Conservation (phyloP, 2,113 vertebrate genomes). For the Erpornis zantholeuca region DNA sequence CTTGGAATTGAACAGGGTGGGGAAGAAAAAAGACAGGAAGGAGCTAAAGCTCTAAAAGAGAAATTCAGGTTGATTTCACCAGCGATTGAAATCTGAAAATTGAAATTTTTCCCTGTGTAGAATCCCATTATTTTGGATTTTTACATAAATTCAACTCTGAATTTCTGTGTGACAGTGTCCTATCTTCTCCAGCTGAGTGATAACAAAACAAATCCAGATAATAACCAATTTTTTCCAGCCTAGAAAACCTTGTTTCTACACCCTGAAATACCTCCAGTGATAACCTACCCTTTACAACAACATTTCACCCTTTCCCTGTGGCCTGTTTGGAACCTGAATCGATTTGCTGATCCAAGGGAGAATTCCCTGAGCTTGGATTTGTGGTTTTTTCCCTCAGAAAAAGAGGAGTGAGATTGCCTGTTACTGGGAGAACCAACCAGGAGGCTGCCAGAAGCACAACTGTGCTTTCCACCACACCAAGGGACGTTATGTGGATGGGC, state of each 20-base stretch:
- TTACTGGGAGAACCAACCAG: slow-evolving; percentile 94
- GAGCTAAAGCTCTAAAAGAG: background rate
- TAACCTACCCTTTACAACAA: background rate
- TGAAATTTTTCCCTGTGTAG: background rate
- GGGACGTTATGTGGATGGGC: slow-evolving; percentile 83
- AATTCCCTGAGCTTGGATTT: background rate
- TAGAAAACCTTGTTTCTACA: fast-evolving
- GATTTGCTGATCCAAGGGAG: fast-evolving
- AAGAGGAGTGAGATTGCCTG: slow-evolving; percentile 91
- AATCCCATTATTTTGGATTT: background rate
- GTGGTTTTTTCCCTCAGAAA: slow-evolving; percentile 75
- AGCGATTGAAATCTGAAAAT: background rate
- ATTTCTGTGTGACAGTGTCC: background rate
- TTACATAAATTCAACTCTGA: fast-evolving
- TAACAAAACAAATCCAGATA: background rate
- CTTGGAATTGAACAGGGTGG: background rate
- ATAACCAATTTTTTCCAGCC: fast-evolving
- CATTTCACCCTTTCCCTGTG: background rate
- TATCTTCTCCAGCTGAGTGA: background rate
- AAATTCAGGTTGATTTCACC: background rate
- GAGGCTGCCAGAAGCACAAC: slow-evolving; percentile 92
- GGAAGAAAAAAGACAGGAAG: background rate
- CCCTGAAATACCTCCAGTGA: background rate
- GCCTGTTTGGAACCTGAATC: fast-evolving
- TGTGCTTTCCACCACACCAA: slow-evolving; percentile 92